Percentiles rank a stretch among this genome's conserved stretches.
These are phyloP conservation scores for Brachionus calyciflorus DNA, from an alignment of 1,140 invertebrate species.

Conservation along the genomic window DNA sequence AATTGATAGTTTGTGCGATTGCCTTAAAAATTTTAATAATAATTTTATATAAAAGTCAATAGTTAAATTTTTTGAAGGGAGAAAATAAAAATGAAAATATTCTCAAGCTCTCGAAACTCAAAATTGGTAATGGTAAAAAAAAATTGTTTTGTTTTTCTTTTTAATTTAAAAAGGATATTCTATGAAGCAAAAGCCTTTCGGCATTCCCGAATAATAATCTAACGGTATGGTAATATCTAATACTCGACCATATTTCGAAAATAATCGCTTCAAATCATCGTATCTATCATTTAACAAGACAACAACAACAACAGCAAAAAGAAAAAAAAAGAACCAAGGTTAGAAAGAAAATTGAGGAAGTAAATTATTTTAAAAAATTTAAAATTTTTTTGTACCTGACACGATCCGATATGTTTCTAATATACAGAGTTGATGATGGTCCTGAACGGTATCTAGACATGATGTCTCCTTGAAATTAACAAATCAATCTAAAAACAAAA, in stretches of 20 bases:
- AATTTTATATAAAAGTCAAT: no score
- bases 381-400: conserved; percentile 22
- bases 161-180: conserved; percentile 54
- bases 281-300: conserved; percentile 50
- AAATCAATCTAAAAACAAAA: no score
- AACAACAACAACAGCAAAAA: conserved; percentile 29
- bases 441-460: conserved; percentile 33
- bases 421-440: conserved; percentile 34
- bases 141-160: not conserved
- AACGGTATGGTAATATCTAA: conserved; percentile 63
- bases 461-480: not conserved
- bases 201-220: conserved; percentile 62
- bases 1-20: no score
- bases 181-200: conserved; percentile 63
- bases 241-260: conserved; percentile 63
- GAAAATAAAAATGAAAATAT: no score
- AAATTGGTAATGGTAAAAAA: not conserved
- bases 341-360: not conserved
- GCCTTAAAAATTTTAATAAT: no score
- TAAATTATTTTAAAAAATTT: not conserved
- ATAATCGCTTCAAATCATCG: conserved; percentile 60
- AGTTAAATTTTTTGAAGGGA: no score
- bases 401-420: conserved; percentile 39
- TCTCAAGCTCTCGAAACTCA: not conserved
- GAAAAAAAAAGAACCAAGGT: not conserved